Evolutionary conservation across 1,140 invertebrate species (phyloP).

Genomic region (Pentalonia nigronervosa): DNA sequence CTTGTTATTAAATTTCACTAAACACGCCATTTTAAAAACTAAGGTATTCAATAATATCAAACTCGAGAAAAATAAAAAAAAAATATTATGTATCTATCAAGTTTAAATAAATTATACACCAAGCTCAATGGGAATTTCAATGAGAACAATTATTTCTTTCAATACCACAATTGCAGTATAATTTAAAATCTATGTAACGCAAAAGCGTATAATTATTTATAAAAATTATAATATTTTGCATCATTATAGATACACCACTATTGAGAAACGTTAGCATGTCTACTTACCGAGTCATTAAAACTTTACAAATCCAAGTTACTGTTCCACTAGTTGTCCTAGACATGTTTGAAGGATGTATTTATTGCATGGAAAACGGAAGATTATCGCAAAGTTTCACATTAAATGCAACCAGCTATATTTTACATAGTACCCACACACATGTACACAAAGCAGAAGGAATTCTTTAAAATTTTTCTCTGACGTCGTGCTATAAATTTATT

Average conservation of each 20-base stretch:
- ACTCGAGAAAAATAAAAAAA: not conserved
- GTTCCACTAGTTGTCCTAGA: not conserved
- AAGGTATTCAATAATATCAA: not conserved
- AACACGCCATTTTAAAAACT: not conserved
- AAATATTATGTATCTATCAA: not conserved
- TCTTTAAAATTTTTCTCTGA: not conserved
- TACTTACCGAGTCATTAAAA: constrained; percentile 6
- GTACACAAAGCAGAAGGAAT: not conserved
- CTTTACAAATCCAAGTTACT: not conserved
- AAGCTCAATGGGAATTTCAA: not conserved
- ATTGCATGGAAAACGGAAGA: not conserved
- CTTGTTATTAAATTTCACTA: not conserved
- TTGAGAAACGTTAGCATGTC: not conserved
- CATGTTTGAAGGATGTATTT: not conserved
- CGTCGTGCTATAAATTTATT: not conserved
- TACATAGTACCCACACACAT: not conserved
- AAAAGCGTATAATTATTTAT: not conserved
- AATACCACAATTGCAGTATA: not conserved
- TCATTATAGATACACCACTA: not conserved
- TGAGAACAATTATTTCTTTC: not conserved
- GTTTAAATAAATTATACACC: not conserved
- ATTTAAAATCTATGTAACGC: not conserved
- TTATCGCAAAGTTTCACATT: not conserved
- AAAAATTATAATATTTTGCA: not conserved
- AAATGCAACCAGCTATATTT: not conserved